Evolutionary conservation across 1,140 invertebrate species (phyloP), one percentile per base, ranked within the genome.

Genomic region (Drosophila malerkotliana): DNA sequence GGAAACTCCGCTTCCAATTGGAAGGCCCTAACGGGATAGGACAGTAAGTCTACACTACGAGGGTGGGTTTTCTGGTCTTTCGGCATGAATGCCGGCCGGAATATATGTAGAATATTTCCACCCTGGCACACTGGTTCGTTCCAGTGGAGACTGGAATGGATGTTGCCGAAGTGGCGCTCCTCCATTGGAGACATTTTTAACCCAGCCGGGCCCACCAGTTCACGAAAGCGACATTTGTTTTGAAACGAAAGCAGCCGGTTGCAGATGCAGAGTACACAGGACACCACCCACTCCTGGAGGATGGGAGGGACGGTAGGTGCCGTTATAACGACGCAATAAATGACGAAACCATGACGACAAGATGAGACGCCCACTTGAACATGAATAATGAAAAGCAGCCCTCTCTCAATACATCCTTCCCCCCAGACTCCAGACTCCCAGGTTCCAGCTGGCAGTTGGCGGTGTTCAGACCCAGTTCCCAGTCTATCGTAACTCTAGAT

Each of bases 271-370:
- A 41, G 75, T 58, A 67, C 57, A 18, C 21, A 21, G 21, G 21
- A 21, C 21, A 21, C 21, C 21, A 21, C 21, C 21, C 21, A 2
- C 21, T 21, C 3, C 21, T 18, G 21, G 3, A 1, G 3, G 3
- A 21, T 21, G 2, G 21, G 21, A 62, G 47, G 26, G 52, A 41
- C 67, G 62, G 61, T 81, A 80, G 81, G 81, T 84, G 79, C 81
- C 72, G 59, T 72, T 78, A 85, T 90, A 85, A 85, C 84, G 77
- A 90, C 84, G 85, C 84, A 78, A 88, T 88, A 88, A 88, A 88
- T 87, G 81, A 87, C 81, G 81, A 87, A 75, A 61, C 68, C 82
- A 87, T 87, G 74, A 78, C 82, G 71, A 85, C 73, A 74, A 66
- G 74, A 77, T 85, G 83, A 79, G 76, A 89, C 80, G 72, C 85